Conservation (phyloP, 2,113 vertebrate species). For the Cromileptes altivelis region DNA sequence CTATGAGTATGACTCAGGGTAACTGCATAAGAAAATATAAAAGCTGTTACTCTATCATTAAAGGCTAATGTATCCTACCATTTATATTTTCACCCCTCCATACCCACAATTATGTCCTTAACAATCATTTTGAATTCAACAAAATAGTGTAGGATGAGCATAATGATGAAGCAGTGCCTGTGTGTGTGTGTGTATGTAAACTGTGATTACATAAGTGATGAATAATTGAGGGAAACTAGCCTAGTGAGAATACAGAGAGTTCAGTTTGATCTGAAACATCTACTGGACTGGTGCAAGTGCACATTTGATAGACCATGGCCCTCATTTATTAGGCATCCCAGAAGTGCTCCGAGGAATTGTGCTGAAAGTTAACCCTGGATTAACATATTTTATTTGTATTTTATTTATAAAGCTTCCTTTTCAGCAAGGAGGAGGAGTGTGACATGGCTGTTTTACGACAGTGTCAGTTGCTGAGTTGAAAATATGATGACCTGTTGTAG, state of each 20-base stretch:
- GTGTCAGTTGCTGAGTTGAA: neutral
- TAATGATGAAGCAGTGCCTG: neutral
- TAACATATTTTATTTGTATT: neutral
- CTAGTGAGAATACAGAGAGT: neutral
- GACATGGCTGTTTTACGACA: neutral
- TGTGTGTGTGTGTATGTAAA: neutral
- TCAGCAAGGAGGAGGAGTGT: no score
- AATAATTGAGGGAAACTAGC: conserved; percentile 11
- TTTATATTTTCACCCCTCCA: conserved; percentile 13
- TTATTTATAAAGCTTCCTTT: neutral
- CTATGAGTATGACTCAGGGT: neutral
- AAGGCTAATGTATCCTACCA: conserved; percentile 1
- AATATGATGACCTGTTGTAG: neutral
- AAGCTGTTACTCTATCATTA: conserved; percentile 16
- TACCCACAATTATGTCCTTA: conserved; percentile 5
- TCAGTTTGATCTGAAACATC: neutral
- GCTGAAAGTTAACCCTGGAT: neutral
- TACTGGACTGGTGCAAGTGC: neutral
- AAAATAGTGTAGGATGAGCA: neutral
- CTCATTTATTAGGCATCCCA: neutral
- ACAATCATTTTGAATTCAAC: conserved; percentile 5
- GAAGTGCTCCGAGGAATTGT: neutral
- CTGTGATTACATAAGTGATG: conserved; percentile 12
- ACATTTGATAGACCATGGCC: neutral
- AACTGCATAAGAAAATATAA: neutral